Conservation (phyloP, 1,140 invertebrate genomes). For the Diorhabda carinulata region DNA sequence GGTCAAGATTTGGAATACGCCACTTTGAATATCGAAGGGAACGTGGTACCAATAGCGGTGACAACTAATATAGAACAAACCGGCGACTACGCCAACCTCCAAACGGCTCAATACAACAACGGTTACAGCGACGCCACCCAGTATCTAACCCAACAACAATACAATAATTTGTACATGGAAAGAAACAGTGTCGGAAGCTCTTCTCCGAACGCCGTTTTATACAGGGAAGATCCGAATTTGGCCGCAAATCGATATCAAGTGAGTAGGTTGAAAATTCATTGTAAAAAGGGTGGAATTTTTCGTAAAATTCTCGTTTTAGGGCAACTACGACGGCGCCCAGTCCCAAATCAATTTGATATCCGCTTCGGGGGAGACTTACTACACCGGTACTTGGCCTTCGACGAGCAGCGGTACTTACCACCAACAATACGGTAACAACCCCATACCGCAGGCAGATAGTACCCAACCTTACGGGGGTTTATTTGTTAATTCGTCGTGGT, state of each 20-base stretch:
- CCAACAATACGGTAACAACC: slow-evolving; percentile 27
- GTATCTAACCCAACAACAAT: slow-evolving; percentile 35
- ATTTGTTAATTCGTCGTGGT: slow-evolving; percentile 26
- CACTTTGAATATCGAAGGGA: slow-evolving; percentile 7
- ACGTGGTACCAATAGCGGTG: slow-evolving; percentile 16
- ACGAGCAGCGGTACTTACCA: slow-evolving; percentile 20
- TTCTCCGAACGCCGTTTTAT: slow-evolving; percentile 28
- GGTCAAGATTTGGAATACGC: slow-evolving; percentile 7
- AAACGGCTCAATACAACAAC: slow-evolving; percentile 34
- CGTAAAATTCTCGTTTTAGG: neutral
- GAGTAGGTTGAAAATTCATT: slow-evolving; percentile 8
- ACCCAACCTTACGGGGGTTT: slow-evolving; percentile 18
- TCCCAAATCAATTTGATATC: slow-evolving; percentile 10
- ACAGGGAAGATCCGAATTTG: slow-evolving; percentile 35
- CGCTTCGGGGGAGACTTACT: slow-evolving; percentile 19
- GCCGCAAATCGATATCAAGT: slow-evolving; percentile 34
- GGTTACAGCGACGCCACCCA: slow-evolving; percentile 31
- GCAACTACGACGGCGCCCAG: slow-evolving; percentile 9
- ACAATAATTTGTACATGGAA: slow-evolving; percentile 28
- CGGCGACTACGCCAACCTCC: slow-evolving; percentile 36
- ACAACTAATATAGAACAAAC: slow-evolving; percentile 21
- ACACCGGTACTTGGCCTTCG: slow-evolving; percentile 17
- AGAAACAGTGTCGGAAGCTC: slow-evolving; percentile 31
- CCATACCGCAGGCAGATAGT: slow-evolving; percentile 31
- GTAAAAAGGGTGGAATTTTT: neutral